phyloP scores from a whole-genome alignment of 2,888 invertebrate species.

The Cheilosia variabilis region DNA sequence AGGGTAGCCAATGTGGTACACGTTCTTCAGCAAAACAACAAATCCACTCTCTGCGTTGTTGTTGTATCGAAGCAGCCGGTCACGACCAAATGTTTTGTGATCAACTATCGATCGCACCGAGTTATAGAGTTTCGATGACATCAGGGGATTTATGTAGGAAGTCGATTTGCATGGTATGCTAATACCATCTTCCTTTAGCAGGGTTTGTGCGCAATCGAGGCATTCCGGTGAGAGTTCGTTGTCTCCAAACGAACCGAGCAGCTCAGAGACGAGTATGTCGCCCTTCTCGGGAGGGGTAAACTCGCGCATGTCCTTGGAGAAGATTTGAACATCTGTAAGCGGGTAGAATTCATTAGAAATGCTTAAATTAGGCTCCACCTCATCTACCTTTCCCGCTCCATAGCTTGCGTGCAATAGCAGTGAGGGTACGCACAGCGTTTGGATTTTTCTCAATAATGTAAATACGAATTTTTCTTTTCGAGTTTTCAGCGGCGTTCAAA shows the following conservation, averaged over 20 bases:
- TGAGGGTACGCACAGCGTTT: slow-evolving; percentile 94
- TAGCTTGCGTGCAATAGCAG: slow-evolving; percentile 89
- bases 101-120: slow-evolving; percentile 85
- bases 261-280: slow-evolving; percentile 97
- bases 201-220: slow-evolving; percentile 95
- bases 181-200: slow-evolving; percentile 93
- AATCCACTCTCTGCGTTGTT: slow-evolving; percentile 91
- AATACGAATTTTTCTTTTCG: slow-evolving; percentile 90
- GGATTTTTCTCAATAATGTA: slow-evolving; percentile 99
- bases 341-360: neutral
- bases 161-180: slow-evolving; percentile 96
- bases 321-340: slow-evolving; percentile 87
- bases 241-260: slow-evolving; percentile 98
- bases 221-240: slow-evolving; percentile 99
- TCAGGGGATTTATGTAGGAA: slow-evolving; percentile 96
- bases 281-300: slow-evolving; percentile 93
- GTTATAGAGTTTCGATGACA: slow-evolving; percentile 93
- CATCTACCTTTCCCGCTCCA: slow-evolving; percentile 87
- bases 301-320: slow-evolving; percentile 94
- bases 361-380: too few relatives aligned
- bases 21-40: slow-evolving; percentile 89
- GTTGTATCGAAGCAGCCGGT: slow-evolving; percentile 77
- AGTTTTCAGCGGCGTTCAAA: slow-evolving; percentile 90
- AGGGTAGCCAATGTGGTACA: slow-evolving; percentile 82
- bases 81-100: slow-evolving; percentile 77